Base-by-base conservation (phyloP, 2,888 invertebrate genomes). In the Rhamnusium bicolor region DNA sequence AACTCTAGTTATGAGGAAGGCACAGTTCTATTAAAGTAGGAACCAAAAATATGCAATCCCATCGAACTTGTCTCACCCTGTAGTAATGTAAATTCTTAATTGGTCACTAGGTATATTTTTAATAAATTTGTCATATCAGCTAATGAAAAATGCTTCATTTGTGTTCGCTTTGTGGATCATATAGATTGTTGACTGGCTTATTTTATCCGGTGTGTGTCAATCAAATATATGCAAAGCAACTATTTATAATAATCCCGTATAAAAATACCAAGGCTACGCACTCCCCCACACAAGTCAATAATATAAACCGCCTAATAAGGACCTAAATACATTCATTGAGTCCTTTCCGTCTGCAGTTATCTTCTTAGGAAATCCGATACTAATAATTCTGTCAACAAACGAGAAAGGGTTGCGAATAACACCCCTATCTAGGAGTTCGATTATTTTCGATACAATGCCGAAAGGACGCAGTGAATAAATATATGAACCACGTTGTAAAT, bases 381-480 rank as follows among this genome's bases (percentile, higher is more conserved):
- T 85, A 84, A 84, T 85, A 85, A 84, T 83, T 84, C 83, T 84
- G 84, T 85, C 85, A 84, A 84, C 83, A 79, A 74, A 73, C 46
- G 49, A 46, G 69, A 70, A 77, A 80, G 81, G 80, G 79, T 78
- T 75, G 77, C 75, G 53, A 76, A 73, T 66, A 56, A 29, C 32
- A 70, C 72, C 69, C 74, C 60, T 60, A 5, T 0, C 12, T 47
- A 21, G 10, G 18, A 32, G 12, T 74, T 73, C 77, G 77, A 76
- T 76, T 76, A 76, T 76, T 76, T 68, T 70, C 72, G 70, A 77
- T 77, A 77, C 73, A 77, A 71, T 63, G 29, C 40, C 40, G 40
- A 40, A n/a, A 40, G 40, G 40, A n/a, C 40, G 12, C n/a, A 40
- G 12, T 4, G 40, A 40, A 40, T 40, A 40, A 40, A 40, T 40